Evolutionary conservation across 1,140 invertebrate genomes (phyloP).

Genomic region (Pseudomyrmex flavicornis): DNA sequence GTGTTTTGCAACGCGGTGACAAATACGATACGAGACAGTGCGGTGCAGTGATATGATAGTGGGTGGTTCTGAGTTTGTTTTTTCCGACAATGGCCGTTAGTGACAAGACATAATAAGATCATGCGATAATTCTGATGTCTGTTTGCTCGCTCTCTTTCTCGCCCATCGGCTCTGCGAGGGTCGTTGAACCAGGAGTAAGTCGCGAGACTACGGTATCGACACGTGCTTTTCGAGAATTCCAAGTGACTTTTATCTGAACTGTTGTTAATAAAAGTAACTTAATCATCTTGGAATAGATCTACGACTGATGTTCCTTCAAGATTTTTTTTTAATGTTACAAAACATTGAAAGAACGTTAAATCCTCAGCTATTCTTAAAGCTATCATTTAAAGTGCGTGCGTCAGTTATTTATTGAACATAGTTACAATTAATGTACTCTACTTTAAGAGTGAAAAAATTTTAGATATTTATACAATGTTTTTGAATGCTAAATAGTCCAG

Average conservation of each 20-base stretch:
- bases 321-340: background rate
- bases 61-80: slow-evolving; percentile 24
- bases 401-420: slow-evolving; percentile 1
- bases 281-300: background rate
- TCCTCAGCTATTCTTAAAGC: background rate
- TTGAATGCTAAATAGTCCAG: background rate
- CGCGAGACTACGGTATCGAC: slow-evolving; percentile 53
- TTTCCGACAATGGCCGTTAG: slow-evolving; percentile 56
- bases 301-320: background rate
- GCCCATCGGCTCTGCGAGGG: slow-evolving; percentile 51
- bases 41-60: slow-evolving; percentile 25
- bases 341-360: background rate
- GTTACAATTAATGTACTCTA: too few species aligned
- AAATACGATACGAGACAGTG: slow-evolving; percentile 9
- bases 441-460: background rate
- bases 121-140: slow-evolving; percentile 38
- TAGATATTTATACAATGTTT: background rate
- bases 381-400: background rate
- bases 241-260: background rate
- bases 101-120: slow-evolving; percentile 39
- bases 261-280: background rate
- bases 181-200: slow-evolving; percentile 74
- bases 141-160: slow-evolving; percentile 24
- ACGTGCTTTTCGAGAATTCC: slow-evolving; percentile 55
- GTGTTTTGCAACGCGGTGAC: background rate